Evolutionary conservation across 2,113 vertebrate genomes (phyloP).

Genomic region (Nothoprocta perdicaria): DNA sequence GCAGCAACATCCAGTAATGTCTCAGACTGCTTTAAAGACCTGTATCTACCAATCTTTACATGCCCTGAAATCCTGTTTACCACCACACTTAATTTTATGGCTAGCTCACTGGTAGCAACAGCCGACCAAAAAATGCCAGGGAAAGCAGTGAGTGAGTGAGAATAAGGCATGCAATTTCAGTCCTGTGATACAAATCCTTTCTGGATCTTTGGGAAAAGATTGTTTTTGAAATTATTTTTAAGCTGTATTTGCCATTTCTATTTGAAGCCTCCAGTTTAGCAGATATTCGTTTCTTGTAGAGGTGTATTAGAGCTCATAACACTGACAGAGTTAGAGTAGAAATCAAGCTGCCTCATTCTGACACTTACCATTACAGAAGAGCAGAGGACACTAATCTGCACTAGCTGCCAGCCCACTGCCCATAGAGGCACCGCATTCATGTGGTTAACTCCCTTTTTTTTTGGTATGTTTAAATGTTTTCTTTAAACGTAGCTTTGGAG

Average conservation of each 20-base stretch:
- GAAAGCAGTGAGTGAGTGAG: neutral
- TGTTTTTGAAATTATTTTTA: neutral
- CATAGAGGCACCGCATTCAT: neutral
- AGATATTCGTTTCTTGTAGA: neutral
- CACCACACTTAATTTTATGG: neutral
- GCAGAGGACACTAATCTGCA: neutral
- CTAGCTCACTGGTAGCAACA: neutral
- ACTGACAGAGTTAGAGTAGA: neutral
- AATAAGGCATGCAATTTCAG: neutral
- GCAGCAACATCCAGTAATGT: neutral
- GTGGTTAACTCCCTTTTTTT: neutral
- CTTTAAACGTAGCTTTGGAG: conserved; percentile 3
- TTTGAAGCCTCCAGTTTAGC: neutral
- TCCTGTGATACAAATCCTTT: neutral
- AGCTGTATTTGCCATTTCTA: neutral
- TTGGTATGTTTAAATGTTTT: conserved; percentile 26
- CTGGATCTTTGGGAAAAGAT: neutral
- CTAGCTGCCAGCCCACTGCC: neutral
- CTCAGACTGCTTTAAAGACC: neutral
- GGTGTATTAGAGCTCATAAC: neutral
- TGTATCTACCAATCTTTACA: neutral
- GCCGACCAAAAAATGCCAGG: neutral
- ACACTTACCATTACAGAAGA: neutral
- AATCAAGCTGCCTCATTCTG: neutral
- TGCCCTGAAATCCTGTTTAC: neutral